Evolutionary conservation across 92 coral and sea anemone genomes (phyloP).

Genomic region (Paramuricea clavata): DNA sequence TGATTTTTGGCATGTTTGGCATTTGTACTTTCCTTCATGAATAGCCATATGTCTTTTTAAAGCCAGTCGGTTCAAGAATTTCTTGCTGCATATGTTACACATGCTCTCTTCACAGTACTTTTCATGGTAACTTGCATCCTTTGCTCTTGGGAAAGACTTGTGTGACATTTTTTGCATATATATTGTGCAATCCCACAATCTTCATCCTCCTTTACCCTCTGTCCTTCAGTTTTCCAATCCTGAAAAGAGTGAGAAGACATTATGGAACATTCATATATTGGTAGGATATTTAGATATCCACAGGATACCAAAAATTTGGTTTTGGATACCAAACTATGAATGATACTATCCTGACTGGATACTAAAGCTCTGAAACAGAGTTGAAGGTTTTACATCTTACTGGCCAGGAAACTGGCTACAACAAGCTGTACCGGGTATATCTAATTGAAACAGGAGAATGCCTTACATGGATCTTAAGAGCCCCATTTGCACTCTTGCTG

Average conservation of each 20-base stretch:
- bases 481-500: too few relatives aligned
- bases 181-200: constrained; percentile 23
- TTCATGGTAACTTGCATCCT: constrained; percentile 11
- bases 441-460: too few relatives aligned
- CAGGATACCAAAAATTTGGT: too few relatives aligned
- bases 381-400: too few relatives aligned
- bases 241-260: constrained; percentile 1
- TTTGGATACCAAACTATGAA: too few relatives aligned
- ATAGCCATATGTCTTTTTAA: constrained; percentile 19
- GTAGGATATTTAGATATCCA: too few relatives aligned
- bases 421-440: too few relatives aligned
- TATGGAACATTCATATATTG: too few relatives aligned
- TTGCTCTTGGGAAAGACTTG: constrained; percentile 33
- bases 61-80: background rate
- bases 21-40: constrained; percentile 15
- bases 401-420: too few relatives aligned
- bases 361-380: too few relatives aligned
- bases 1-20: constrained; percentile 17
- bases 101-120: background rate
- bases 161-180: constrained; percentile 6
- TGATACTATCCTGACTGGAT: too few relatives aligned
- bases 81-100: constrained; percentile 1
- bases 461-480: too few relatives aligned
- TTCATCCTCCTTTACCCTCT: constrained; percentile 15
- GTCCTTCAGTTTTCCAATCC: constrained; percentile 28